Base-by-base conservation (phyloP, 2,113 vertebrate species). In the Murina feae region DNA sequence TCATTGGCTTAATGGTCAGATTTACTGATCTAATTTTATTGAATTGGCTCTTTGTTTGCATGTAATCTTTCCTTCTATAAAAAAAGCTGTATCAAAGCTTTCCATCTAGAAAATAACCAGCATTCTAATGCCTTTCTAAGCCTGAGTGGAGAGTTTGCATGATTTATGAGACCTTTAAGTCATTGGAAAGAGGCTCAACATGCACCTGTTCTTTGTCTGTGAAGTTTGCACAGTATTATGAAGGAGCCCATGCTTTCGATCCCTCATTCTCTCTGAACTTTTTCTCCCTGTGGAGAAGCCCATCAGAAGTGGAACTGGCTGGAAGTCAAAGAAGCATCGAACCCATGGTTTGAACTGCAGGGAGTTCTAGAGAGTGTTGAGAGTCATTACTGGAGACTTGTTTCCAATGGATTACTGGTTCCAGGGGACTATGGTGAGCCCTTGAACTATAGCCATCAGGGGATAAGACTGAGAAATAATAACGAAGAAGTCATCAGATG, bases 91-190 rank as follows among this genome's bases (percentile, higher is more conserved):
- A 58, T 71, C 37, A 76, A 88, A 78, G 55, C 25, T 79, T 76
- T 28, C 58, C 10, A 32, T 21, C 17, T 51, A 75, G 47, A 93
- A 94, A 88, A 91, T 4, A 87, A 9, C 10, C 39, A 78, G 8
- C 39, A 63, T 85, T 58, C 20, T 20, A 58, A 58, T 94, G 91
- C 71, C 9, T 91, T 13, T 25, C 76, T 60, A 80, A 94, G 47
- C 23, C 23, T 42, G 10, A n/a, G 39, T 80, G 53, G 75, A 92
- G 80, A 89, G 35, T 23, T 94, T 44, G 8, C 18, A 82, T 17
- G 80, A 74, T 28, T 80, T 95, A 75, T 58, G 74, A 47, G 23
- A 95, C 37, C 39, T 78, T 74, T 65, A 35, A 89, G 74, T 96
- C 93, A 49, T 1, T 20, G 42, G 9, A 94, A 90, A 95, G 42